Evolutionary conservation across 2,797 vertebrate genomes (phyloP), one percentile per base, ranked within the genome.

Genomic region (Cynopterus sphinx): DNA sequence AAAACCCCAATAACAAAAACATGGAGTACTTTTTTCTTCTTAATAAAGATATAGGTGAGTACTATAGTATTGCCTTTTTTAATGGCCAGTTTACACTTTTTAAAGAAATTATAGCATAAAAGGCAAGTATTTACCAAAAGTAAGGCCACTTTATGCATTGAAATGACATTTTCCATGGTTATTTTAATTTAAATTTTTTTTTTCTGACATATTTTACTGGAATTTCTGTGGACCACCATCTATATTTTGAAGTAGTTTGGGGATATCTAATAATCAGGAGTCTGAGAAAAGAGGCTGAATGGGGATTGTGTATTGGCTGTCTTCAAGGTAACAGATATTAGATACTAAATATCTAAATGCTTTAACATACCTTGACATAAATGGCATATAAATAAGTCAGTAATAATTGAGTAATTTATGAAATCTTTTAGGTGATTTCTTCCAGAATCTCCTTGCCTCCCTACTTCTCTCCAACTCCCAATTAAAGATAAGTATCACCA

Each of bases 221-320:
- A 97, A 73, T 55, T 84, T 92, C 49, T 75, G 12, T 90, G 43
- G 26, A 15, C 87, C 1, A n/a, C n/a, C 7, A 46, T 39, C 33
- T 83, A 24, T 90, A 24, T 53, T 96, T 92, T 97, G 59, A 89
- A 85, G 75, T 65, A 46, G 15, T 84, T 88, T 82, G 31, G 8
- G 11, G 13, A 87, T 91, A 83, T 91, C 26, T 21, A 71, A 0
- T 46, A 53, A 39, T 74, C 53, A 87, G 13, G 49, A 53, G 13
- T 77, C n/a, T 74, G 43, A 91, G 36, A 63, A 63, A 85, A 53
- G n/a, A 65, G 33, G 67, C 49, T 53, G 46, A 71, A 43, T 43
- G 33, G 12, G n/a, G 6, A 70, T 26, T 46, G 28, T 90, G 2
- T 28, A 26, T 12, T 78, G n/a, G 13, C 6, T 43, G 19, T 82